A percentile compares a stretch with the other conserved stretches of the same genome.
Conservation (phyloP, 2,888 invertebrate genomes). For the Petrolisthes manimaculis region DNA sequence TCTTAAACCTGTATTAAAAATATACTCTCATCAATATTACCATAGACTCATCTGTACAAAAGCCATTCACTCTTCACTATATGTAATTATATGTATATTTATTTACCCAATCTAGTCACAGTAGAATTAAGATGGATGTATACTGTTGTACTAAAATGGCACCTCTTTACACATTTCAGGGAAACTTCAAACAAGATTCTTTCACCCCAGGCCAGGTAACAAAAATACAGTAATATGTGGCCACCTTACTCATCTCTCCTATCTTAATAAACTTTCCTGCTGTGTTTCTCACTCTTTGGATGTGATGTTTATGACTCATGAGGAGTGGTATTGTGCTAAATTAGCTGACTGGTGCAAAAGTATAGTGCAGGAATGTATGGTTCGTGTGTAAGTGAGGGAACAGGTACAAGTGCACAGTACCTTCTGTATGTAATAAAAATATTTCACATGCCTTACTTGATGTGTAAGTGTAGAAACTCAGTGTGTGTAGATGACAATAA, state of each 20-base stretch:
- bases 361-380: too few species aligned
- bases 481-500: slow-evolving; percentile 13
- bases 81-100: slow-evolving; percentile 51
- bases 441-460: slow-evolving; percentile 9
- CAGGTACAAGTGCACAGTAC: too few species aligned
- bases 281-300: not conserved
- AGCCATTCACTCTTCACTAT: slow-evolving; percentile 25
- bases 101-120: slow-evolving; percentile 53
- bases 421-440: not conserved
- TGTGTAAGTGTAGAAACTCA: slow-evolving; percentile 2
- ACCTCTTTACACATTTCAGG: not conserved
- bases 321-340: too few species aligned
- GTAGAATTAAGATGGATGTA: not conserved
- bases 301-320: too few species aligned
- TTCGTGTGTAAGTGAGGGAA: too few species aligned
- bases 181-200: not conserved
- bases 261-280: not conserved
- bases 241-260: not conserved
- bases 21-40: not conserved
- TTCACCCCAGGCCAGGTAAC: slow-evolving; percentile 3
- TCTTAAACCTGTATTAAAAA: not conserved
- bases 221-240: not conserved
- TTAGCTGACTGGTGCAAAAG: too few species aligned
- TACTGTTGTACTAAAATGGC: too few species aligned
- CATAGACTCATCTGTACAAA: slow-evolving; percentile 49